A percentile compares a stretch with the other conserved stretches of the same genome.
phyloP scores from a whole-genome alignment of 2,888 invertebrate genomes.

The Lacanobia oleracea region DNA sequence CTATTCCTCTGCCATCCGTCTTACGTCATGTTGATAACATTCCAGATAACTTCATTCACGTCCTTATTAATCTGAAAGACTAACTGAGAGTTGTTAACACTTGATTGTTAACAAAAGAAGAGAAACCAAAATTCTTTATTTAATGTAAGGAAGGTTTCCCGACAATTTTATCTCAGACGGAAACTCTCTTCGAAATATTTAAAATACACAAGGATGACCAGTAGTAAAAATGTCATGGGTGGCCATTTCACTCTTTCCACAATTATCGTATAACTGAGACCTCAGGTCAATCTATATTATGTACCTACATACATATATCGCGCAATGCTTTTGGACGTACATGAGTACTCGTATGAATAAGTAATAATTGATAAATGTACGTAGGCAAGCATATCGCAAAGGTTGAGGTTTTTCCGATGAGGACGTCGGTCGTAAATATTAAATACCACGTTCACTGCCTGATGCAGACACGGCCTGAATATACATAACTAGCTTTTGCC shows the following conservation, averaged over 20 bases:
- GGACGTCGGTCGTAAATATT: conserved; percentile 20
- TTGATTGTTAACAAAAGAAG: background rate
- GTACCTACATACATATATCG: background rate
- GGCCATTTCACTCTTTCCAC: conserved; percentile 7
- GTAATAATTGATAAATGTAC: conserved; percentile 5
- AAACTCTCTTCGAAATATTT: no score
- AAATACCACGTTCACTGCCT: conserved; percentile 15
- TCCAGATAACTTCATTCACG: conserved; percentile 5
- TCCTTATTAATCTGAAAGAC: background rate
- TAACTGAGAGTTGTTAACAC: background rate
- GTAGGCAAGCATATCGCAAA: conserved; percentile 10
- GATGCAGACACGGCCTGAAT: conserved; percentile 28
- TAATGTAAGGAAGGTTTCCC: background rate
- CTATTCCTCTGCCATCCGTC: conserved; percentile 15
- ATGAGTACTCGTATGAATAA: conserved; percentile 14
- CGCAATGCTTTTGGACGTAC: conserved; percentile 14
- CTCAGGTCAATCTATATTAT: background rate
- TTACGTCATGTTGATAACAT: conserved; percentile 23
- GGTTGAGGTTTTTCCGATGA: conserved; percentile 52
- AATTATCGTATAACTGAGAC: background rate
- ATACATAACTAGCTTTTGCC: no score
- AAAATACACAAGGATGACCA: background rate
- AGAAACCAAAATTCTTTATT: background rate
- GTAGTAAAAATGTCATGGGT: background rate
- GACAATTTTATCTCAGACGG: background rate